Base-by-base conservation (phyloP, 2,888 invertebrate genomes). In the Anthoptus insignis region DNA sequence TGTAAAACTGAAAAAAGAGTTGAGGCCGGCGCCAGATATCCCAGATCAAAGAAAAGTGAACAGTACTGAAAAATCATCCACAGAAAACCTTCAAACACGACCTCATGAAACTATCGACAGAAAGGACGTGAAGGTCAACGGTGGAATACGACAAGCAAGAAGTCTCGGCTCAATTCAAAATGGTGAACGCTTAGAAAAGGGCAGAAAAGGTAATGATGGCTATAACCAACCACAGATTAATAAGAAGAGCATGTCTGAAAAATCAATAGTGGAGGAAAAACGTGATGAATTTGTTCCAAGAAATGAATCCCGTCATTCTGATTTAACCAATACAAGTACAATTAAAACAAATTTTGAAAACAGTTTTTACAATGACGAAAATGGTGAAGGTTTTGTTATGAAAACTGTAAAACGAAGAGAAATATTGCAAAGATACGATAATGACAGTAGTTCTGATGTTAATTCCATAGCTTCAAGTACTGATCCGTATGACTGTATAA, bases 401-500 rank as follows among this genome's bases (percentile, higher is more conserved):
- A 95, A 96, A 91, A 96, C 96, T 21, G 96, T 96, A 0, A 96
- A 96, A 74, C 93, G 96, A 47, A 95, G 96, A 82, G 96, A 96
- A 82, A 96, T 96, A 73, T 86, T 96, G 27, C 96, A 96, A 78
- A 96, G 95, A 83, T 96, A 96, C 81, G 95, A 95, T 67, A 94
- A 95, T 73, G 93, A 94, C 49, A 95, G 95, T 69, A 96, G 96
- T 79, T 95, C 96, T 8, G 96, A 95, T 73, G 94, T 93, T 42
- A 91, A 94, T 82, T 96, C 96, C 56, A 94, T 95, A 73, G 93
- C 94, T 76, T 96, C 96, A 53, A 96, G 96, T 79, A 96, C 96
- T 53, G 96, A 96, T 90, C 96, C 96, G 27, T 96, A 96, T 75
- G 96, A 96, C 80, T 97, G 97, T 81, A 97, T 97, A 73, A 96